Percentiles rank a stretch among this genome's conserved stretches.
phyloP scores from a whole-genome alignment of 2,797 vertebrate genomes.

The Pseudochirops cupreus region DNA sequence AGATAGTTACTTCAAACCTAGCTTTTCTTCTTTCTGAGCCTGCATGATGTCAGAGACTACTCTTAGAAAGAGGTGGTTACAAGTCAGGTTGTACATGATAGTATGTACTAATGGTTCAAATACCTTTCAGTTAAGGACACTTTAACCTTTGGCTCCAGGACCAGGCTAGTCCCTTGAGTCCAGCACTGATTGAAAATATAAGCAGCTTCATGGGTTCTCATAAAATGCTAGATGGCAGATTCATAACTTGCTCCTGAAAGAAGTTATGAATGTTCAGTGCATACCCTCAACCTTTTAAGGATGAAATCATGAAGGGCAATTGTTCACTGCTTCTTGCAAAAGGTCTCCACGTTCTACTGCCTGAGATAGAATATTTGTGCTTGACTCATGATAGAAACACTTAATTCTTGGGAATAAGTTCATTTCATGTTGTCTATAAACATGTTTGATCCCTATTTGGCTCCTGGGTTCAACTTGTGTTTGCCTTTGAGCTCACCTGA shows the following conservation, averaged over 20 bases:
- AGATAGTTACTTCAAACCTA: neutral
- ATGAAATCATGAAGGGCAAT: neutral
- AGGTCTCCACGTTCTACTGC: neutral
- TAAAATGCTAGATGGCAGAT: constrained; percentile 5
- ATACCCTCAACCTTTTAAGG: neutral
- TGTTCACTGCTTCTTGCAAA: neutral
- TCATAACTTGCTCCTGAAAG: neutral
- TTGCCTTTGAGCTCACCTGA: neutral
- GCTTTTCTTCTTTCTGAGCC: constrained; percentile 11
- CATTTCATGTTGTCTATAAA: neutral
- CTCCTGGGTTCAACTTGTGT: neutral
- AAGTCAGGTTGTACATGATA: neutral
- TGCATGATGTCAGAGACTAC: neutral
- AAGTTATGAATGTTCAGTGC: neutral
- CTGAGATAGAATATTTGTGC: neutral
- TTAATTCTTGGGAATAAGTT: neutral
- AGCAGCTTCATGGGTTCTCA: constrained; percentile 1
- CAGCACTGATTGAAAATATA: neutral
- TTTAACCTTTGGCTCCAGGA: neutral
- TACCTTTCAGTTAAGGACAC: neutral
- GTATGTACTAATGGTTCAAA: neutral
- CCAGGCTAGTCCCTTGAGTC: neutral
- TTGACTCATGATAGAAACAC: neutral
- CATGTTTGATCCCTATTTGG: neutral
- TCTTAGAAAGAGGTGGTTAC: neutral